Base-by-base conservation (phyloP, 2,113 vertebrate species). In the Sapajus apella region DNA sequence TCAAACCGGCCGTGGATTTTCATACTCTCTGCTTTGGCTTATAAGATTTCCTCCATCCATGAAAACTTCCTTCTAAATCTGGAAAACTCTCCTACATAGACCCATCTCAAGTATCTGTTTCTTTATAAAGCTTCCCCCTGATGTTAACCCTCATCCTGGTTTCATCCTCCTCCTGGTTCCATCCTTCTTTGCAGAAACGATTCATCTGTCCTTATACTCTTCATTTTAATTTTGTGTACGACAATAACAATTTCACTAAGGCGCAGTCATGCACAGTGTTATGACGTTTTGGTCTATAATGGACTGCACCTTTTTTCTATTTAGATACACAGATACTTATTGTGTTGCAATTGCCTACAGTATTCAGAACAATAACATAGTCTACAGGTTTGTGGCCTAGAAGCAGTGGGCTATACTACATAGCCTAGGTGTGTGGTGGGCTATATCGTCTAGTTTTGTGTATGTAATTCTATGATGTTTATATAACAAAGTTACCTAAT, bases 221-320 rank as follows among this genome's bases (percentile, higher is more conserved):
- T 37, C 37, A 73, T 93, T 93, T 93, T 82, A 90, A 55, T 43
- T 90, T 93, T 94, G 25, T 90, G 30, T 87, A 27, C 72, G 64
- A 82, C 30, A 61, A 64, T 75, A 88, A 45, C 12, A 66, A 6
- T 82, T 20, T 70, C 40, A 45, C 12, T 56, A 55, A 37, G 18
- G 12, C 27, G 43, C 21, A 75, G 72, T 43, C 40, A 75, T 75
- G 72, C 6, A 40, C 40, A 25, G 37, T 3, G 0, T 75, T 25
- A 43, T 7, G 40, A 75, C 37, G 43, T 13, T 25, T 45, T 14
- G 23, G 72, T 75, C 23, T 43, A 75, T 27, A 12, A 75, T 25
- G 37, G 72, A 75, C 72, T 75, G 37, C 27, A 8, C 40, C 37
- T 43, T 43, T 75, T 75, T 40, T 45, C 27, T 68, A 32, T 75